Evolutionary conservation across 2,797 vertebrate genomes (phyloP).

Genomic region (Podarcis lilfordi): DNA sequence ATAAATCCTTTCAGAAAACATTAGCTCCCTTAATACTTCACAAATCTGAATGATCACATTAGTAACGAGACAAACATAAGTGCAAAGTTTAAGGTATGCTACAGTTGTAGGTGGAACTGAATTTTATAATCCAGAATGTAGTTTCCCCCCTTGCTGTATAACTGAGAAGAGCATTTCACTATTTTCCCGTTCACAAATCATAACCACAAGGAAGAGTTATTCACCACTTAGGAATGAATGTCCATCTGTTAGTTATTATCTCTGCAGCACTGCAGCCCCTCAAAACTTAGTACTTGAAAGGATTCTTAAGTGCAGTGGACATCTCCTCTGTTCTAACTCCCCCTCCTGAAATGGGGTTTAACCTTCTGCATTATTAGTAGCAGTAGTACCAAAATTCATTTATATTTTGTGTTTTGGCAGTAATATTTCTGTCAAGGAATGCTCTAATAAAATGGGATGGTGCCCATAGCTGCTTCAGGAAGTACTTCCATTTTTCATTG

Average conservation of each 20-base stretch:
- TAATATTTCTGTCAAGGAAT: neutral
- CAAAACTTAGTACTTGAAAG: constrained; percentile 58
- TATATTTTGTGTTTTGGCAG: neutral
- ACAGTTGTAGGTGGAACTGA: constrained; percentile 13
- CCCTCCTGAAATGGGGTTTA: constrained; percentile 18
- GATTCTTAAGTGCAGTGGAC: constrained; percentile 40
- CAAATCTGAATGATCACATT: neutral
- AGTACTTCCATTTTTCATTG: neutral
- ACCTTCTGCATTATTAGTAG: neutral
- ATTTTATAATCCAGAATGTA: constrained; percentile 49
- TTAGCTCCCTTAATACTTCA: constrained; percentile 2
- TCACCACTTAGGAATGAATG: constrained; percentile 75
- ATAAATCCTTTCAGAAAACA: constrained; percentile 9
- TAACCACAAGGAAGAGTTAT: constrained; percentile 70
- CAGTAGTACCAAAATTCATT: neutral
- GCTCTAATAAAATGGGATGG: neutral
- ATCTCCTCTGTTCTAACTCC: constrained; percentile 3
- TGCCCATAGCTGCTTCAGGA: neutral
- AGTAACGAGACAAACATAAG: constrained; percentile 15
- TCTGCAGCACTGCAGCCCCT: constrained; percentile 56
- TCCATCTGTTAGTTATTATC: constrained; percentile 76
- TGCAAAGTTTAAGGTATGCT: neutral
- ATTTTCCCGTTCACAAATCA: constrained; percentile 69
- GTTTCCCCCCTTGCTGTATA: constrained; percentile 36
- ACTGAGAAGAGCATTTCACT: constrained; percentile 55